phyloP scores from a whole-genome alignment of 2,113 vertebrate species.

The Charina bottae region DNA sequence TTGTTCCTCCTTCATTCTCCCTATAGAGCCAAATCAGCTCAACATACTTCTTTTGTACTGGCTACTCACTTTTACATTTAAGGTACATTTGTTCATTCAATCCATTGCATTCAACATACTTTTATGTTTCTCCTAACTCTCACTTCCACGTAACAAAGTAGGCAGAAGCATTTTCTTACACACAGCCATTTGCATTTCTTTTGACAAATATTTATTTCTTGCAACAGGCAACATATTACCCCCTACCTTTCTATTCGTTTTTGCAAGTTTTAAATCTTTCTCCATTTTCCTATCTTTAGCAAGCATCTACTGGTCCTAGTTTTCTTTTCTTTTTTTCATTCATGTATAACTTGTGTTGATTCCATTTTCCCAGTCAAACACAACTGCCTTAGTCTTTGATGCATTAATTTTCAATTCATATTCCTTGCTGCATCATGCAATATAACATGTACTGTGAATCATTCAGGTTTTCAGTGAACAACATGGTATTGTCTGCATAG shows the following conservation, averaged over 20 bases:
- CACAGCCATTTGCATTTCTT: background rate
- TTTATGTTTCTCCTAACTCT: too few relatives aligned
- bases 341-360: background rate
- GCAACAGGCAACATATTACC: background rate
- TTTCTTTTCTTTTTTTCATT: background rate
- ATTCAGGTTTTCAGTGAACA: background rate
- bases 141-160: too few relatives aligned
- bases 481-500: background rate
- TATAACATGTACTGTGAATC: background rate
- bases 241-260: background rate
- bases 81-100: too few relatives aligned
- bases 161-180: background rate
- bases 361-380: background rate
- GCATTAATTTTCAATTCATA: background rate
- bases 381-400: background rate
- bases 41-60: too few relatives aligned
- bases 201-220: background rate
- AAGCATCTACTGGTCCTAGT: background rate
- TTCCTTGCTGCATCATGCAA: background rate
- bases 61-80: too few relatives aligned
- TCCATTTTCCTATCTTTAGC: background rate
- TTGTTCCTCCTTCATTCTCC: too few relatives aligned
- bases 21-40: too few relatives aligned
- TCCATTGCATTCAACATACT: too few relatives aligned
- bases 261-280: background rate